Percentiles rank a stretch among this genome's conserved stretches.
phyloP scores from a whole-genome alignment of 2,888 invertebrate genomes.

The Pristionchus mayeri region DNA sequence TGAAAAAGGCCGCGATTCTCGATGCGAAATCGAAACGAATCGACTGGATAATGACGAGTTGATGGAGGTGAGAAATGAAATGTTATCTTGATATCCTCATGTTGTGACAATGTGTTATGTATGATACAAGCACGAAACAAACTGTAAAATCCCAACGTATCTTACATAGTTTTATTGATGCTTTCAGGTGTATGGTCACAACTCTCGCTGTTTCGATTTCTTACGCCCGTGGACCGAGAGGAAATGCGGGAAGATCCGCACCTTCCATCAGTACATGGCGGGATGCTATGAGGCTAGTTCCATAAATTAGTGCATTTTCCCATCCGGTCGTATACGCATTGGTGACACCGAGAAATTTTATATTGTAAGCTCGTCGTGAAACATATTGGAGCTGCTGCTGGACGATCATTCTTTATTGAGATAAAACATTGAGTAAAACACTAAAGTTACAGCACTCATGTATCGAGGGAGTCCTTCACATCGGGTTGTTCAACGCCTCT shows the following conservation, averaged over 20 bases:
- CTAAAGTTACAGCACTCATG: conserved; percentile 76
- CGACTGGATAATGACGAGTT: conserved; percentile 80
- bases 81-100: no score
- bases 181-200: conserved; percentile 89
- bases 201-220: conserved; percentile 91
- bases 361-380: neutral
- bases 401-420: neutral
- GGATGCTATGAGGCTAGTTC: conserved; percentile 87
- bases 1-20: conserved; percentile 87
- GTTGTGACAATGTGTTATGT: no score
- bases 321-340: no score
- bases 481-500: conserved; percentile 84
- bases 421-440: no score
- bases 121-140: no score
- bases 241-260: conserved; percentile 88
- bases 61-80: conserved; percentile 56
- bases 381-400: neutral
- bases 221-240: conserved; percentile 91
- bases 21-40: conserved; percentile 91
- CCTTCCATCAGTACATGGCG: conserved; percentile 97
- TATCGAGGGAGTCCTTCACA: conserved; percentile 73
- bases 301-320: neutral
- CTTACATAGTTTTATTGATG: no score
- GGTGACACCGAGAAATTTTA: no score
- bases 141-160: neutral